Conservation (phyloP, 2,797 vertebrate genomes). For the Helarctos malayanus region DNA sequence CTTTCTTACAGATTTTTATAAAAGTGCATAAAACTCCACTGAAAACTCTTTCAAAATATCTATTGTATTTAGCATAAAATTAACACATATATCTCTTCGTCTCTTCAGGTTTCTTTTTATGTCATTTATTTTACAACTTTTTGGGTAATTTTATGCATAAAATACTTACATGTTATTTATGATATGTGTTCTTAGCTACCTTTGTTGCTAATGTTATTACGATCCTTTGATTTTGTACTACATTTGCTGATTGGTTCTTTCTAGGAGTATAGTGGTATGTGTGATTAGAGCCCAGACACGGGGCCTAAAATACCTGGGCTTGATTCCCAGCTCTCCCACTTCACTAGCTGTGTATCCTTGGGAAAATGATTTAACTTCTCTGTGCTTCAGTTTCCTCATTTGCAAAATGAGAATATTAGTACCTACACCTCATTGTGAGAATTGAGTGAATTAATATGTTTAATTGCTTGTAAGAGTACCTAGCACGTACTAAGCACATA, state of each 20-base stretch:
- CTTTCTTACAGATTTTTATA: neutral
- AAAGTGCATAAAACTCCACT: neutral
- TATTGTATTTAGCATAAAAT: neutral
- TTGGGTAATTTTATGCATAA: neutral
- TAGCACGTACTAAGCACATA: neutral
- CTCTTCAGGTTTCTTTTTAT: neutral
- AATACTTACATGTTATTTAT: neutral
- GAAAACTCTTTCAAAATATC: slow-evolving; percentile 11
- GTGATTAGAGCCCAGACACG: neutral
- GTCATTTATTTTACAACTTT: neutral
- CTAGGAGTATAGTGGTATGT: neutral
- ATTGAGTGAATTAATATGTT: neutral
- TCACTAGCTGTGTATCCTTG: neutral
- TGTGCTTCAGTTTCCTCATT: neutral
- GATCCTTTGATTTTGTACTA: neutral
- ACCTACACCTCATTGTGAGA: neutral
- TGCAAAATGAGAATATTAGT: neutral
- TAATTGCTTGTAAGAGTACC: neutral
- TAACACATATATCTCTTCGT: neutral
- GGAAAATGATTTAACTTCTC: neutral
- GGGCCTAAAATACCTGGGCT: neutral
- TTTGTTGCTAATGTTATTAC: neutral
- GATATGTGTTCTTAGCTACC: neutral
- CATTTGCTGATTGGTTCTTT: neutral
- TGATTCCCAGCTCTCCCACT: neutral